Base-by-base conservation (phyloP, 2,888 invertebrate genomes). In the Osedax frankpressi region DNA sequence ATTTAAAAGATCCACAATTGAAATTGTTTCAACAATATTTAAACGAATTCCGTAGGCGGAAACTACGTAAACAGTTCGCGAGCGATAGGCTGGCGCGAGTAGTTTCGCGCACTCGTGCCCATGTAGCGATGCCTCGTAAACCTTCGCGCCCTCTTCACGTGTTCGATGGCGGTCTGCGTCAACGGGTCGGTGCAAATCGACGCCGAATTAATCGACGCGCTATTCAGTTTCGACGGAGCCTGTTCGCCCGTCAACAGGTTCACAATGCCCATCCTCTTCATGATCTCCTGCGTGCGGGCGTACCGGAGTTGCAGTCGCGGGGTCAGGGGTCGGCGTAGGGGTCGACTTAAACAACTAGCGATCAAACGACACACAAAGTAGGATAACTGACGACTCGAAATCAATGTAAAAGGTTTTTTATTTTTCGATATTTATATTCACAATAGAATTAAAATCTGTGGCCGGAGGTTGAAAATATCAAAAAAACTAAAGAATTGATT, bases 121-220 rank as follows among this genome's bases (percentile, higher is more conserved):
- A n/a, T n/a, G n/a, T n/a, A n/a, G n/a, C n/a, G n/a, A n/a, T n/a
- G n/a, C n/a, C n/a, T n/a, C n/a, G n/a, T n/a, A n/a, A n/a, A 44
- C 44, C 44, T 44, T 19, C 19, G 6, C 6, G 6, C 19, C 44
- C 44, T 44, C 44, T 83, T 81, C 6, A 82, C 83, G 25, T 81
- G 76, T 69, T 93, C 88, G 90, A 95, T 93, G 82, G 96, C 94
- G 85, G 96, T 95, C 78, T 95, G 86, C 26, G 93, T 93, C 75
- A 96, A 87, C 2, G 95, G 96, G 87, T 96, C 95, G 82, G 93
- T 90, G 84, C 93, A 91, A 81, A 91, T 90, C 0, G 93, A 93
- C 77, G 93, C 86, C 85, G 93, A 93, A 83, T 94, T 94, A 19
- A 44, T 44, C 11, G 67, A 26, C 6, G 67, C 95, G 1, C 95